phyloP scores from a whole-genome alignment of 2,888 invertebrate species.

The Lepidochrysops patricia region DNA sequence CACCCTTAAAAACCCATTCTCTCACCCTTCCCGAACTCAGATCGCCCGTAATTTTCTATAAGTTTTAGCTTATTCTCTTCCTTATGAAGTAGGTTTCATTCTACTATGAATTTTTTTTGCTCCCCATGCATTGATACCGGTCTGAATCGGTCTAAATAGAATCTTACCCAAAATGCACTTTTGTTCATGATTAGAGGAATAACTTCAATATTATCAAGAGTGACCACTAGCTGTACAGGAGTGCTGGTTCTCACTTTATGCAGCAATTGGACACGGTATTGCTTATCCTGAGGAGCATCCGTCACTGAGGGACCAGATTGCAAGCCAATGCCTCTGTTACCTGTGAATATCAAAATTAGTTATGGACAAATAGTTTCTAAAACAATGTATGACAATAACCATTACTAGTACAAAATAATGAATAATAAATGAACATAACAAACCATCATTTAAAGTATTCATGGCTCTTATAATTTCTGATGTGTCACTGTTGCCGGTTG shows the following conservation, averaged over 20 bases:
- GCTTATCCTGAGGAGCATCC: slow-evolving; percentile 91
- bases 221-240: slow-evolving; percentile 89
- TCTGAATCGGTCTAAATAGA: background rate
- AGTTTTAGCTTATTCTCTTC: too few relatives aligned
- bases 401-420: too few relatives aligned
- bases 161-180: slow-evolving; percentile 76
- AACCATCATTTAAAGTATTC: slow-evolving; percentile 64
- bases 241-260: slow-evolving; percentile 88
- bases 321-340: slow-evolving; percentile 27
- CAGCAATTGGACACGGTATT: slow-evolving; percentile 84
- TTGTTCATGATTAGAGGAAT: slow-evolving; percentile 84
- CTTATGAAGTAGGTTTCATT: too few relatives aligned
- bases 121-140: too few relatives aligned
- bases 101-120: too few relatives aligned
- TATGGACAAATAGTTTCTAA: background rate
- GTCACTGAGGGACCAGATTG: slow-evolving; percentile 84
- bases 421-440: background rate
- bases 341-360: slow-evolving; percentile 18
- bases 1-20: too few relatives aligned
- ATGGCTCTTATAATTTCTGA: slow-evolving; percentile 61
- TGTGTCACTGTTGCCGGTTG: slow-evolving; percentile 62
- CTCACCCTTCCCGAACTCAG: too few relatives aligned
- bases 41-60: too few relatives aligned
- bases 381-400: too few relatives aligned
- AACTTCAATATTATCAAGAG: slow-evolving; percentile 93